Percentiles rank a stretch among this genome's conserved stretches.
Conservation (phyloP, 2,797 vertebrate species). For the Acanthornis magna region DNA sequence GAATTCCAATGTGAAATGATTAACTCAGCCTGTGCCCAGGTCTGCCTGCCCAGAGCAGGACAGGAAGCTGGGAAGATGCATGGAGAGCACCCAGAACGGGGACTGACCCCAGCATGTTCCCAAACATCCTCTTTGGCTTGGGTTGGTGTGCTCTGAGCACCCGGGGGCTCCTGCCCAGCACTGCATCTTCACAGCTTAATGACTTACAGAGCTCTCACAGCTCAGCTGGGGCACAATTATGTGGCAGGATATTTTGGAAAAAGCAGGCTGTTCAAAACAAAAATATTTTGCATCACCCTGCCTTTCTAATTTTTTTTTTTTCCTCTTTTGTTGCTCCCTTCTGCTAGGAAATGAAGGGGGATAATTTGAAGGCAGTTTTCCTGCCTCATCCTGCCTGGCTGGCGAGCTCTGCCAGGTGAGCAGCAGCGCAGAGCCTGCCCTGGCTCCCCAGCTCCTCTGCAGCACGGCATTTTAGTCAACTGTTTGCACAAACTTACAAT, state of each 20-base stretch:
- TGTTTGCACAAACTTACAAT: slow-evolving; percentile 42
- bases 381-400: neutral
- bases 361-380: neutral
- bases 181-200: neutral
- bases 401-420: slow-evolving; percentile 47
- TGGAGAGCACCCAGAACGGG: rapidly evolving
- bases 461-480: neutral
- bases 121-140: neutral
- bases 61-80: neutral
- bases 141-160: neutral
- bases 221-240: neutral
- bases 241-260: neutral
- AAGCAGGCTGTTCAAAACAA: neutral
- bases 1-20: neutral
- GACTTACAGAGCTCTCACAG: neutral
- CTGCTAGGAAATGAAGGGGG: neutral
- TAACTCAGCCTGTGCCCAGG: neutral
- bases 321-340: neutral
- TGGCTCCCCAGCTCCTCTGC: neutral
- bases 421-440: neutral
- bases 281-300: neutral
- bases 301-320: neutral
- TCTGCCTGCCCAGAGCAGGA: rapidly evolving
- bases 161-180: neutral
- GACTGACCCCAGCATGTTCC: neutral